Evolutionary conservation across 2,113 vertebrate species (phyloP).

Genomic region (Hydrolagus affinis): DNA sequence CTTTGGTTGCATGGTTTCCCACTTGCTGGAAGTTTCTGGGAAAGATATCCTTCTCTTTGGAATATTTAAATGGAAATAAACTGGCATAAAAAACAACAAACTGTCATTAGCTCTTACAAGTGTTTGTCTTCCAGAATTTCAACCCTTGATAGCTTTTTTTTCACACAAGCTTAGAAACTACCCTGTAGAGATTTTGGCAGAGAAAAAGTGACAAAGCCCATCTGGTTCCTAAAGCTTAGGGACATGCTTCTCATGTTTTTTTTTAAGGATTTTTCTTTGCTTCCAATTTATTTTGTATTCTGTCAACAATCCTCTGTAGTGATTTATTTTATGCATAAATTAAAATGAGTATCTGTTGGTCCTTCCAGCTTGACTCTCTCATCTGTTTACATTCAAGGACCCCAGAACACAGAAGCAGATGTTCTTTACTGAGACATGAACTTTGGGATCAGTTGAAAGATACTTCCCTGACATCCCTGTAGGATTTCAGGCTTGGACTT

Average conservation of each 20-base stretch:
- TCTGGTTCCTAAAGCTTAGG: neutral
- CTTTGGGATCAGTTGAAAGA: conserved; percentile 4
- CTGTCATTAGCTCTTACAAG: no score
- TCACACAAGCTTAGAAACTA: neutral
- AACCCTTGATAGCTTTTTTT: no score
- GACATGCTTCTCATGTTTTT: neutral
- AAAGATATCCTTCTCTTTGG: no score
- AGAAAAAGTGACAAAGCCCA: neutral
- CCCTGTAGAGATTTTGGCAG: neutral
- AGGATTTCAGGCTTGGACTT: neutral
- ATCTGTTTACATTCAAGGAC: neutral
- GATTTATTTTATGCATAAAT: neutral
- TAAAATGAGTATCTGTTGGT: neutral
- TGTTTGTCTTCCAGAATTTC: no score
- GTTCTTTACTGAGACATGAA: conserved; percentile 1
- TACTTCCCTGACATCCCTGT: neutral
- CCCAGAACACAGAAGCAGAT: neutral
- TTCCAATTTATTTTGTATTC: neutral
- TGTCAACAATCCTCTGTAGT: neutral
- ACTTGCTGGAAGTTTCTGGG: no score
- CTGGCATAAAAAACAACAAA: no score
- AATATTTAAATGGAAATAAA: no score
- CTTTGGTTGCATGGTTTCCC: no score
- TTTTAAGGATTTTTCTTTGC: neutral
- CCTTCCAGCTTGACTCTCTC: neutral